Evolutionary conservation across 2,113 vertebrate genomes (phyloP).

Genomic region (Brachionichthys hirsutus): DNA sequence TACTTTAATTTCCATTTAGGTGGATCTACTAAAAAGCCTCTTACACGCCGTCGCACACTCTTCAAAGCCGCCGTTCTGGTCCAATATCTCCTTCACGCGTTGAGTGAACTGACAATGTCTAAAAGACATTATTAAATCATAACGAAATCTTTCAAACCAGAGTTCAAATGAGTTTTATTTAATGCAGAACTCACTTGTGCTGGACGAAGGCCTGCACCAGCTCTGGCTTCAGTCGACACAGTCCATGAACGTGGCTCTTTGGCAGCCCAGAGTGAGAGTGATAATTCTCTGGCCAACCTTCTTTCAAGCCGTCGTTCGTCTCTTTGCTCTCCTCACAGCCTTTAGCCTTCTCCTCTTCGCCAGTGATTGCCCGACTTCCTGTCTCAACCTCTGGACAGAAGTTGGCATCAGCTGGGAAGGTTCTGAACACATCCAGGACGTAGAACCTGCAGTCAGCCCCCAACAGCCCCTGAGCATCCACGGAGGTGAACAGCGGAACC

Average conservation of each 20-base stretch:
- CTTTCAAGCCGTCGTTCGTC: slow-evolving; percentile 24
- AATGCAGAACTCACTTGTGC: slow-evolving; percentile 76
- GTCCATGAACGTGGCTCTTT: slow-evolving; percentile 68
- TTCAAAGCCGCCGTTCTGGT: slow-evolving; percentile 72
- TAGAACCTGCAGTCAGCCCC: slow-evolving; percentile 82
- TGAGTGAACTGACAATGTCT: slow-evolving; percentile 77
- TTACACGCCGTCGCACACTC: slow-evolving; percentile 72
- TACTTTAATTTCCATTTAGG: not conserved
- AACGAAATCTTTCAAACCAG: not conserved
- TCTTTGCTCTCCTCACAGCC: slow-evolving; percentile 29
- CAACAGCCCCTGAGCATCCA: slow-evolving; percentile 80
- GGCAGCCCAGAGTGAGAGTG: slow-evolving; percentile 58
- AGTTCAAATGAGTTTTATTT: not conserved
- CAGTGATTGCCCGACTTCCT: slow-evolving; percentile 28
- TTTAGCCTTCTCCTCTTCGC: slow-evolving; percentile 34
- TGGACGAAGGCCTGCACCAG: slow-evolving; percentile 77
- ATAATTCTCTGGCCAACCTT: slow-evolving; percentile 65
- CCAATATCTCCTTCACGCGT: slow-evolving; percentile 67
- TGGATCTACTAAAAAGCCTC: slow-evolving; percentile 7
- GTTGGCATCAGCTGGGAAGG: slow-evolving; percentile 79
- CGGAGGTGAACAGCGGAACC: slow-evolving; percentile 78
- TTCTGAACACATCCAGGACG: slow-evolving; percentile 80
- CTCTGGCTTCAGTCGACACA: slow-evolving; percentile 80
- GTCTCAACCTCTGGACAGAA: slow-evolving; percentile 59
- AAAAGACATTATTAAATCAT: slow-evolving; percentile 6